Base-by-base conservation (phyloP, 2,888 invertebrate species). In the Chesias legatella region DNA sequence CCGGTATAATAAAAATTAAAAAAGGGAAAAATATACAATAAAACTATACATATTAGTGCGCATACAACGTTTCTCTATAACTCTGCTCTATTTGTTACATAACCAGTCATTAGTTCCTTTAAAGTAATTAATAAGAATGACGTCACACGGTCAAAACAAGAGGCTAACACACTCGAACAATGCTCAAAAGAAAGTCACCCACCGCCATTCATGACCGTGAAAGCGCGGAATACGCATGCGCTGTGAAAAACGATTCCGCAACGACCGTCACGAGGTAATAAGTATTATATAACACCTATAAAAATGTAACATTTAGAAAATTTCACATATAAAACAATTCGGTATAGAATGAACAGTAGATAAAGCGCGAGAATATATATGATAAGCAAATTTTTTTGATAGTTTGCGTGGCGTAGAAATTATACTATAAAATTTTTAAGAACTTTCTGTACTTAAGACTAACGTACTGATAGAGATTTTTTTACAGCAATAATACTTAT, bases 201-300 rank as follows among this genome's bases (percentile, higher is more conserved):
- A 53, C 53, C 56, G 56, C 61, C 63, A 67, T 65, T 66, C 72
- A 72, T 82, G 82, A 82, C 82, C 81, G 82, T 79, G 83, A 85
- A 85, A 84, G 82, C 49, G 57, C 57, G 61, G 62, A 69, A 71
- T 67, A 53, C 67, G 77, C 71, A 71, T 67, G 53, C 67, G 77
- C 71, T 73, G 73, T 72, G 70, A 67, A 71, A 70, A 67, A 64
- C 55, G 50, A 67, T 79, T 76, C 76, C 75, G 51, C 40, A 36
- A 44, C 43, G 51, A 26, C 44, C 37, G 41, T 11, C 29, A 13
- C 30, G 25, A 29, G 23, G 37, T 31, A 36, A 22, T 31, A 39
- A 26, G 25, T 21, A 13, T 53, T 47, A 48, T 41, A 38, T 49
- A 53, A 51, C 17, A 17, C 8, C 31, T 32, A 45, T 43, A 44